Evolutionary conservation across 2,113 vertebrate species (phyloP), one percentile per base, ranked within the genome.

Genomic region (Semicossyphus pulcher): DNA sequence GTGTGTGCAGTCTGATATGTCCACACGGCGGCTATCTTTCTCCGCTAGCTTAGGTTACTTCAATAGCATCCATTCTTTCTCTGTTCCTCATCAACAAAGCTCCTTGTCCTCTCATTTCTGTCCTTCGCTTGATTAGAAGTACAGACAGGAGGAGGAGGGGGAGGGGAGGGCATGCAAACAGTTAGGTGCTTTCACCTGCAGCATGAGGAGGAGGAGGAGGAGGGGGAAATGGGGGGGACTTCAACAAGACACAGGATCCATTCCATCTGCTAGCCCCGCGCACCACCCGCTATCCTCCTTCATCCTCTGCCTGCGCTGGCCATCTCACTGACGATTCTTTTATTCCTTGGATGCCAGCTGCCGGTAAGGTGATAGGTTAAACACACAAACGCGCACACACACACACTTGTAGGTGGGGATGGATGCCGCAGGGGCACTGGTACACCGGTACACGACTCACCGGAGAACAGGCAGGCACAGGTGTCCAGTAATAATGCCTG

Each of bases 321-420:
- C 69, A 54, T 78, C 83, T 62, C 75, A 32, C 78, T 71, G 65
- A 64, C n/a, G 48, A 44, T 47, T 80, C 72, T 80, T 86, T 86
- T 84, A 81, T 86, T 78, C 84, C 80, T 61, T 25, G 80, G 64
- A 74, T 84, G 60, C 70, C 90, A 90, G 89, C 89, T 93, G 90
- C 76, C n/a, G n/a, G 88, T 89, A 89, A 91, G 76, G 80, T 71
- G 87, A 92, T 89, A 84, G 83, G 69, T 82, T 64, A 62, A 58
- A 36, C 54, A 15, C 11, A 23, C 57, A 58, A 34, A 61, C 57
- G 21, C 45, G 36, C 48, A 61, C 37, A 62, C 37, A 37, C 52
- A 51, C 59, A 36, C 69, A 36, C 72, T 21, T 23, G 42, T 36
- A 31, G 61, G 28, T 14, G 48, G 31, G 79, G 76, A 86, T 54